Percentiles rank a stretch among this genome's conserved stretches.
Evolutionary conservation across 2,797 vertebrate species (phyloP).

Genomic region (Coranthus polyacanthus): DNA sequence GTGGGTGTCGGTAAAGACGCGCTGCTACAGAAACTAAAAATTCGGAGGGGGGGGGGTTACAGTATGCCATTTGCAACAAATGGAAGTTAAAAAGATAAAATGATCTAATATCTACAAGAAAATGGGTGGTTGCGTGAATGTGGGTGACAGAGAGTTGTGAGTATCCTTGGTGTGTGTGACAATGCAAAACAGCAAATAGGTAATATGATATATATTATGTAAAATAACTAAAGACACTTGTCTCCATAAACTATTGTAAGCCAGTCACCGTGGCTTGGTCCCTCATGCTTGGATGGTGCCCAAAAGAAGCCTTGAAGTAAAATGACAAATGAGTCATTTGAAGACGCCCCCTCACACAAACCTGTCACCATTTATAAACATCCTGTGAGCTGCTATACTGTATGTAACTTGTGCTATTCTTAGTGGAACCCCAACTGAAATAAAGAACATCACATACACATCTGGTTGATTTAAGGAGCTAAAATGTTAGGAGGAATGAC

Average conservation of each 20-base stretch:
- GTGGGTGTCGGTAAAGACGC: slow-evolving; percentile 28
- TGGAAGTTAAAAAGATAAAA: slow-evolving; percentile 17
- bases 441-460: slow-evolving; percentile 49
- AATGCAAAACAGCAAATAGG: neutral
- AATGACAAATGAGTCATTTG: slow-evolving; percentile 83
- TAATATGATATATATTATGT: neutral
- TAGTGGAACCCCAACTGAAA: slow-evolving; percentile 38
- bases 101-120: slow-evolving; percentile 12
- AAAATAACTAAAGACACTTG: slow-evolving; percentile 27
- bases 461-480: slow-evolving; percentile 47
- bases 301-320: slow-evolving; percentile 79
- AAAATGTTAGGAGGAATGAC: slow-evolving; percentile 25
- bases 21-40: slow-evolving; percentile 34
- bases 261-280: slow-evolving; percentile 50
- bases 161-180: neutral
- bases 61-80: slow-evolving; percentile 44
- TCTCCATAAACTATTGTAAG: slow-evolving; percentile 38
- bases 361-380: slow-evolving; percentile 79
- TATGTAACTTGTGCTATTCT: slow-evolving; percentile 60
- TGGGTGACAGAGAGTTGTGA: neutral
- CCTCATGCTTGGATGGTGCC: slow-evolving; percentile 71
- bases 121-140: neutral
- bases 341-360: slow-evolving; percentile 78
- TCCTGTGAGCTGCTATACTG: slow-evolving; percentile 64
- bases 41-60: slow-evolving; percentile 45